Base-by-base conservation (phyloP, 2,888 invertebrate species). In the Autographa pulchrina region DNA sequence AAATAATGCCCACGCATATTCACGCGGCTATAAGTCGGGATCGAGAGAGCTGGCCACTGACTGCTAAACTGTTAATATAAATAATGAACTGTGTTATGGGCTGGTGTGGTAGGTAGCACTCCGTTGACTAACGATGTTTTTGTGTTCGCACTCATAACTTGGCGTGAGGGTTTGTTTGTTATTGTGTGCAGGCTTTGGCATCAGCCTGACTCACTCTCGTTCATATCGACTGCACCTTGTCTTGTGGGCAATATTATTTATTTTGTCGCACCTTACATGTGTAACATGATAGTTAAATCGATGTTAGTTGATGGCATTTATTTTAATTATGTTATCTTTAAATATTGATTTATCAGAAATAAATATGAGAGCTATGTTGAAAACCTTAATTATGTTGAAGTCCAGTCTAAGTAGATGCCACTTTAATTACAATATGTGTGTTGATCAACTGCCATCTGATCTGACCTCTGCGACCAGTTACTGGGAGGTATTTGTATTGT, bases 21-120 rank as follows among this genome's bases (percentile, higher is more conserved):
- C 94, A 94, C 95, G 92, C 94, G 86, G 92, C 92, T 86, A 94
- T 95, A 95, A 94, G 92, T 94, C 92, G 89, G 92, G 92, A 91
- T 92, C 91, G 92, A 88, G 90, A 86, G 88, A 82, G 88, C 89
- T 90, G 92, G 90, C 91, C 94, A 93, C 92, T 92, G 94, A 91
- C 95, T 95, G 96, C 96, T 95, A 94, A 95, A 94, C 95, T 95
- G 96, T 96, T 96, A 95, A 94, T 94, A 94, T 95, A 95, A 95
- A 95, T 96, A 95, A 96, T 96, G 96, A 95, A 95, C 95, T 96
- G 95, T 89, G 92, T 94, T 94, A 95, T 93, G 92, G 90, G 87
- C 91, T 88, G 89, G 86, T 87, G 89, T 91, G 92, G 93, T 93
- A 92, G 93, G 93, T 92, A 92, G 94, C 90, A 88, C 84, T 87